Conservation (phyloP, 2,888 invertebrate species). For the Idaea straminata region DNA sequence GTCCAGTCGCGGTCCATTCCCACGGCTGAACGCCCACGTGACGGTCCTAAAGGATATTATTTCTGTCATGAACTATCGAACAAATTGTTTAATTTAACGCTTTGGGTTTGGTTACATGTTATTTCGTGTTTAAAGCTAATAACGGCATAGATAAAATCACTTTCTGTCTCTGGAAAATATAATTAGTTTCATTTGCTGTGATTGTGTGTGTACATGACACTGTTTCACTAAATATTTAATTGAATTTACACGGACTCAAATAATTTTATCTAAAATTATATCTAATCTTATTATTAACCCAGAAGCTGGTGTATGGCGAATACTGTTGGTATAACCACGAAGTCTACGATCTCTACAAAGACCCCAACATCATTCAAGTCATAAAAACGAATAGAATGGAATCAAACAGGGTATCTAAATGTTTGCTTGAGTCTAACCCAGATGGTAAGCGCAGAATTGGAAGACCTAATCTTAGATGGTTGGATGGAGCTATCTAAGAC, state of each 20-base stretch:
- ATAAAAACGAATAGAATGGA: too few relatives aligned
- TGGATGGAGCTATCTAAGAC: too few relatives aligned
- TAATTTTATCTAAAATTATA: not conserved
- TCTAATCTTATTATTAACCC: too few relatives aligned
- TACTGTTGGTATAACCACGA: too few relatives aligned
- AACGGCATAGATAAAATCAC: not conserved
- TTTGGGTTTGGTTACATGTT: conserved; percentile 1
- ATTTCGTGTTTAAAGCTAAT: not conserved
- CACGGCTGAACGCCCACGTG: conserved; percentile 1
- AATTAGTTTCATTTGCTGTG: not conserved
- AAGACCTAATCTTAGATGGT: too few relatives aligned
- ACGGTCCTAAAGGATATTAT: conserved; percentile 2
- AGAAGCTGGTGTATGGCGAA: too few relatives aligned
- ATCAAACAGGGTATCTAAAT: too few relatives aligned
- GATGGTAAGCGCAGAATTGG: too few relatives aligned
- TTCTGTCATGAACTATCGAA: conserved; percentile 10
- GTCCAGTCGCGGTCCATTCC: conserved; percentile 10
- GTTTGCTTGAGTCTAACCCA: too few relatives aligned
- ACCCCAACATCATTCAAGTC: too few relatives aligned
- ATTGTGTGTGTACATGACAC: not conserved
- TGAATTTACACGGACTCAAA: not conserved
- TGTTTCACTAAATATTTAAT: not conserved
- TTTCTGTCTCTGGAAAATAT: not conserved
- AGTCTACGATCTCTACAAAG: too few relatives aligned
- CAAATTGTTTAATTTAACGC: conserved; percentile 7